Percentiles rank a stretch among this genome's conserved stretches.
Conservation (phyloP, 1,140 invertebrate species). For the Oncopodura yosiiana region DNA sequence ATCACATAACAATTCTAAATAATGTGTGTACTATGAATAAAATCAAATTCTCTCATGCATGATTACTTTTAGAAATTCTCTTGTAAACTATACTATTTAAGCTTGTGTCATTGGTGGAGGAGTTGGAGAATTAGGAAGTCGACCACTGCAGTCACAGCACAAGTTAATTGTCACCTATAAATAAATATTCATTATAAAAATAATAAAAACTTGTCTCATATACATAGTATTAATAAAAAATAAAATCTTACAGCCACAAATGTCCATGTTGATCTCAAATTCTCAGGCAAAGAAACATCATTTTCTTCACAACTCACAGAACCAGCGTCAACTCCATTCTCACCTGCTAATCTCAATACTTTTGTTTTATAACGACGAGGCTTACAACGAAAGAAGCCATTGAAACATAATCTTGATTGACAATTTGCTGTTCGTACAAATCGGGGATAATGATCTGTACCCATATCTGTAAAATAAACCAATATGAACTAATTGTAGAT, state of each 20-base stretch:
- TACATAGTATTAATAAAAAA: too few species aligned
- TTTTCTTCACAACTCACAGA: constrained; percentile 29
- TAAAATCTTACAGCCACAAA: constrained; percentile 27
- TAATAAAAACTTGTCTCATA: too few species aligned
- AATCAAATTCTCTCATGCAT: too few species aligned
- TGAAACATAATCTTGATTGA: constrained; percentile 28
- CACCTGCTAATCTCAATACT: constrained; percentile 22
- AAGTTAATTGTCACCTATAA: constrained; percentile 30
- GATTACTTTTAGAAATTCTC: too few species aligned
- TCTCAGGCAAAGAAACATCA: constrained; percentile 31
- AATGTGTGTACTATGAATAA: too few species aligned
- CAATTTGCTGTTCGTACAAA: constrained; percentile 35
- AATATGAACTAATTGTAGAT: not conserved
- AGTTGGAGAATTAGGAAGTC: too few species aligned
- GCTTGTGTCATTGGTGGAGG: too few species aligned
- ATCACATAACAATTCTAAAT: too few species aligned
- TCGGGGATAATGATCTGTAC: constrained; percentile 31
- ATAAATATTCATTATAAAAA: too few species aligned
- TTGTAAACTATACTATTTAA: too few species aligned
- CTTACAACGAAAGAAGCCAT: constrained; percentile 32
- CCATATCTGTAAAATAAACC: constrained; percentile 19
- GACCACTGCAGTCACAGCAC: constrained; percentile 24
- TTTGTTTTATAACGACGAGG: constrained; percentile 34
- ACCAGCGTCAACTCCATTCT: constrained; percentile 11
- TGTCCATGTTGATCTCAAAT: constrained; percentile 19